A percentile compares a stretch with the other conserved stretches of the same genome.
These are phyloP conservation scores for Ophioninae sp. DNA, from an alignment of 2,888 invertebrate genomes.

Conservation along the genomic window DNA sequence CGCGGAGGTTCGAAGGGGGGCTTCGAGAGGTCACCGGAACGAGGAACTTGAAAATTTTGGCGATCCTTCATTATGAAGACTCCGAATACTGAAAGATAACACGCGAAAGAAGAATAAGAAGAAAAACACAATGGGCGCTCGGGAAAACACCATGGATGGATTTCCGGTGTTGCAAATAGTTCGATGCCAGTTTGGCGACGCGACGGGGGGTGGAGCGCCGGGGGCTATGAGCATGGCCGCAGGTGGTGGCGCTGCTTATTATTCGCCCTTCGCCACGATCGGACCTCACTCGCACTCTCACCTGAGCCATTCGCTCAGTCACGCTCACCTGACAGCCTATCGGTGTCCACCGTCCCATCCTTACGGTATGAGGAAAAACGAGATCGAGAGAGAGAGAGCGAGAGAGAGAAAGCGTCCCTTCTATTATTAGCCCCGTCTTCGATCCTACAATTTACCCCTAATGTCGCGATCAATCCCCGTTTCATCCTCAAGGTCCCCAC, in stretches of 20 bases:
- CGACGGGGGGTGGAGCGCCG: slow-evolving; percentile 63
- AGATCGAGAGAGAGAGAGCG: slow-evolving; percentile 54
- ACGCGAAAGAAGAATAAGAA: not conserved
- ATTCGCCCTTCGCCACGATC: slow-evolving; percentile 70
- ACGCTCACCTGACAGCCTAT: slow-evolving; percentile 77
- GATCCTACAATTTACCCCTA: not conserved
- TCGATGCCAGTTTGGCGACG: slow-evolving; percentile 77
- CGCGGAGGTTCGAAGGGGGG: not conserved
- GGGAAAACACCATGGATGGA: slow-evolving; percentile 74
- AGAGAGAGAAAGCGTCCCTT: not conserved
- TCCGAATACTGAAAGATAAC: not conserved
- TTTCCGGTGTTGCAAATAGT: slow-evolving; percentile 79
- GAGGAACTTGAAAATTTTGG: too few relatives aligned
- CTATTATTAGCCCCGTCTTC: slow-evolving; percentile 27
- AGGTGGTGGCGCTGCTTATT: slow-evolving; percentile 68
- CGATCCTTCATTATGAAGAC: not conserved
- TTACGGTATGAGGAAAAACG: slow-evolving; percentile 75
- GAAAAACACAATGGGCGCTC: not conserved
- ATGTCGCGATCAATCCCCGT: slow-evolving; percentile 16
- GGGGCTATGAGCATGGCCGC: not conserved
- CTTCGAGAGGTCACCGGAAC: not conserved
- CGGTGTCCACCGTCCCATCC: slow-evolving; percentile 70
- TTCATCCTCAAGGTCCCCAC: not conserved
- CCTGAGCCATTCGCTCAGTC: slow-evolving; percentile 75
- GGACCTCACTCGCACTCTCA: slow-evolving; percentile 77